Percentiles rank a stretch among this genome's conserved stretches.
These are phyloP conservation scores for Spilosoma lubricipeda DNA, from an alignment of 2,888 invertebrate species.

Conservation along the genomic window DNA sequence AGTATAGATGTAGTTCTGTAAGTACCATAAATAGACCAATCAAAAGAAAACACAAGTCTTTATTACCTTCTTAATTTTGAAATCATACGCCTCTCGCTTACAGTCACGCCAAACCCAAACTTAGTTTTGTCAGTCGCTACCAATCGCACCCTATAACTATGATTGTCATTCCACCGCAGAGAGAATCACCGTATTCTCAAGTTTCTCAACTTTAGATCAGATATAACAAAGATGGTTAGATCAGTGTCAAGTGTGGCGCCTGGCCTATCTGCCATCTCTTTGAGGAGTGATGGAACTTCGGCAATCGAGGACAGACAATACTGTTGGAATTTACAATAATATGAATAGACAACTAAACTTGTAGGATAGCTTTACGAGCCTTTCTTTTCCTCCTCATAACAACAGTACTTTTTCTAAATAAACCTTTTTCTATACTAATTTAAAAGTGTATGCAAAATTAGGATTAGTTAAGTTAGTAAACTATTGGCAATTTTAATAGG, in stretches of 20 bases:
- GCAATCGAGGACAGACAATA: slow-evolving; percentile 8
- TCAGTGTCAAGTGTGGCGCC: slow-evolving; percentile 68
- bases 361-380: neutral
- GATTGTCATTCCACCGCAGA: slow-evolving; percentile 6
- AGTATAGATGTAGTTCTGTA: too few species aligned
- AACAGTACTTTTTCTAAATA: neutral
- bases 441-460: neutral
- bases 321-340: neutral
- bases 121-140: slow-evolving; percentile 8
- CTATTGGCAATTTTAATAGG: neutral
- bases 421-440: neutral
- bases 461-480: neutral
- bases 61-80: neutral
- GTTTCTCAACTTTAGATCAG: slow-evolving; percentile 78
- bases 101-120: neutral
- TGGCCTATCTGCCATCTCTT: slow-evolving; percentile 55
- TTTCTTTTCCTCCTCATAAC: neutral
- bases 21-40: too few species aligned
- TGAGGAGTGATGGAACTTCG: slow-evolving; percentile 14
- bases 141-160: slow-evolving; percentile 25
- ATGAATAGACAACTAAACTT: neutral
- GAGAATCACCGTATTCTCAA: slow-evolving; percentile 51
- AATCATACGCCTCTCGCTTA: neutral
- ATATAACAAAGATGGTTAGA: slow-evolving; percentile 67
- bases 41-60: neutral